phyloP scores from a whole-genome alignment of 2,113 vertebrate species.

The Carassius gibelio region DNA sequence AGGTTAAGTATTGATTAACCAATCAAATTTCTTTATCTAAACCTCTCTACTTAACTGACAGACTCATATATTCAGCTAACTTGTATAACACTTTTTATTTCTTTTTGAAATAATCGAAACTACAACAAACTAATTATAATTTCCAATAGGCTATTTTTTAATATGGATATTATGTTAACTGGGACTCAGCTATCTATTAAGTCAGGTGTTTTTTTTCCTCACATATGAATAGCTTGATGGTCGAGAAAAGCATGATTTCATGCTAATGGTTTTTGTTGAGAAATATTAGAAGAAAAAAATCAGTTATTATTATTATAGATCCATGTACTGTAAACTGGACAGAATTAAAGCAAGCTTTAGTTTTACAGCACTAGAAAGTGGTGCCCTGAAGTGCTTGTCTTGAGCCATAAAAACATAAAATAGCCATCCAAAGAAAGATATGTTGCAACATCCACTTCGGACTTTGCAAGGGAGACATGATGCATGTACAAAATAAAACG shows the following conservation, averaged over 20 bases:
- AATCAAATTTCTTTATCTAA: too few species aligned
- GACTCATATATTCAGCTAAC: too few species aligned
- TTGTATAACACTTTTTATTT: too few species aligned
- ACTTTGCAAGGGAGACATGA: neutral
- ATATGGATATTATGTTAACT: too few species aligned
- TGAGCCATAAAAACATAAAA: neutral
- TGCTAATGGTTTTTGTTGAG: neutral
- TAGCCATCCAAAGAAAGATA: neutral
- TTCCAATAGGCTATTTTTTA: neutral
- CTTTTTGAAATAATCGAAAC: too few species aligned
- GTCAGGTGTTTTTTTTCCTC: too few species aligned
- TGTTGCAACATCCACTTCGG: constrained; percentile 4
- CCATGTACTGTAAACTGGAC: constrained; percentile 19
- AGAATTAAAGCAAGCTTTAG: neutral
- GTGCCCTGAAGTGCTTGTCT: constrained; percentile 19
- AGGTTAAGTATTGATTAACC: too few species aligned
- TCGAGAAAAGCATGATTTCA: neutral
- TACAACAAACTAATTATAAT: neutral
- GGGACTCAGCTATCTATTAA: neutral
- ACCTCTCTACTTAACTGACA: too few species aligned
- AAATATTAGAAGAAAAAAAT: neutral
- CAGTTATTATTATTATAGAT: neutral
- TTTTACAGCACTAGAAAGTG: constrained; percentile 9
- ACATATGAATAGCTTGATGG: neutral
- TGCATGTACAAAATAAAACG: constrained; percentile 4